phyloP scores from a whole-genome alignment of 2,888 invertebrate species.

The Yponomeuta plumbellus region DNA sequence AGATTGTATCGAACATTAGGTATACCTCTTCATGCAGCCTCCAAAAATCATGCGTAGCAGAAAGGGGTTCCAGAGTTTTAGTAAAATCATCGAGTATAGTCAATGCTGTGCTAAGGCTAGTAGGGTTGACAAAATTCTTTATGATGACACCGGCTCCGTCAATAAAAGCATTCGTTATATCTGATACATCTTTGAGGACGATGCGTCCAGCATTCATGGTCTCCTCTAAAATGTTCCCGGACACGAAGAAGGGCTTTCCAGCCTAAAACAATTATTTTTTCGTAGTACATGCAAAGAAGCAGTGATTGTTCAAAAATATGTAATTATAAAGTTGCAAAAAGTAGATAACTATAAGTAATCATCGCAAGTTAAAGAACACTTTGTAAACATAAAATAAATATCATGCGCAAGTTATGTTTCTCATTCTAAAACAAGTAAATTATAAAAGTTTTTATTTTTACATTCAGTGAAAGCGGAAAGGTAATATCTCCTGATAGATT shows the following conservation, averaged over 20 bases:
- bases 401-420: no score
- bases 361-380: no score
- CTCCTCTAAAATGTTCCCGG: not conserved
- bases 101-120: conserved; percentile 27
- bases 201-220: conserved; percentile 20
- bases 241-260: conserved; percentile 5
- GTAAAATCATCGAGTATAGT: conserved; percentile 28
- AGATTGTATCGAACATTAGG: not conserved
- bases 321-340: no score
- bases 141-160: conserved; percentile 35
- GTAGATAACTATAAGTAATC: no score
- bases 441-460: no score
- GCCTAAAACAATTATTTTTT: not conserved
- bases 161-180: conserved; percentile 33
- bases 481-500: no score
- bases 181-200: conserved; percentile 30
- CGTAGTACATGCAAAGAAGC: not conserved
- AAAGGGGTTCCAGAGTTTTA: conserved; percentile 27
- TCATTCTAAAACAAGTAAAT: no score
- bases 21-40: conserved; percentile 29
- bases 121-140: conserved; percentile 24
- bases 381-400: no score
- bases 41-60: conserved; percentile 27
- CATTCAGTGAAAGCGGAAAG: no score
- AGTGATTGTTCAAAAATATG: not conserved